These are phyloP conservation scores for Ormyrus pomaceus DNA, from an alignment of 2,888 invertebrate species.

Conservation along the genomic window DNA sequence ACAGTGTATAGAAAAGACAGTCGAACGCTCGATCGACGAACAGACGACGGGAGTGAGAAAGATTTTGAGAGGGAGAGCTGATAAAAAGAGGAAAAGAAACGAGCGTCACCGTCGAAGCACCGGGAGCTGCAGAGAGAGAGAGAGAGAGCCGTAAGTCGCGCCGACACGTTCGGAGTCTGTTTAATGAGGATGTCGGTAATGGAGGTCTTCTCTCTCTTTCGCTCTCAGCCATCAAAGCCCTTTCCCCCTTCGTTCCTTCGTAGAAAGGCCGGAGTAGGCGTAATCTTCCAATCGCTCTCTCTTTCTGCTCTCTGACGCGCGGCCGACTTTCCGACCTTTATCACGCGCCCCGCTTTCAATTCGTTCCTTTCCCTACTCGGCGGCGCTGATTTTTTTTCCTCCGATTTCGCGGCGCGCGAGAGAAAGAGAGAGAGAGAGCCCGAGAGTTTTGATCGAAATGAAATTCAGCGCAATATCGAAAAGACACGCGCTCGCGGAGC, in stretches of 20 bases:
- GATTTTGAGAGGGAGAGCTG: not conserved
- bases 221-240: not conserved
- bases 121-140: not conserved
- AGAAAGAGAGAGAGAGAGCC: not conserved
- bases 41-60: not conserved
- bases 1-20: too few species aligned
- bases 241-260: too few species aligned
- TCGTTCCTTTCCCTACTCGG: too few species aligned
- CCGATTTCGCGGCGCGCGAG: not conserved
- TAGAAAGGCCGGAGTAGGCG: too few species aligned
- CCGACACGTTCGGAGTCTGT: not conserved
- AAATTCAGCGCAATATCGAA: too few species aligned
- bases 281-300: constrained; percentile 10
- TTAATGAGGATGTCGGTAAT: constrained; percentile 51
- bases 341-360: too few species aligned
- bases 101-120: not conserved
- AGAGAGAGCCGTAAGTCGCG: not conserved
- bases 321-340: too few species aligned
- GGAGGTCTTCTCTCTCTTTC: not conserved
- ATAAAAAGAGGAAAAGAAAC: constrained; percentile 1
- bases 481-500: too few species aligned
- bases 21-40: not conserved
- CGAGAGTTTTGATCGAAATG: constrained; percentile 36
- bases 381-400: too few species aligned
- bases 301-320: not conserved